These are phyloP conservation scores for Stercorarius parasiticus DNA, from an alignment of 2,113 vertebrate genomes.

Conservation along the genomic window DNA sequence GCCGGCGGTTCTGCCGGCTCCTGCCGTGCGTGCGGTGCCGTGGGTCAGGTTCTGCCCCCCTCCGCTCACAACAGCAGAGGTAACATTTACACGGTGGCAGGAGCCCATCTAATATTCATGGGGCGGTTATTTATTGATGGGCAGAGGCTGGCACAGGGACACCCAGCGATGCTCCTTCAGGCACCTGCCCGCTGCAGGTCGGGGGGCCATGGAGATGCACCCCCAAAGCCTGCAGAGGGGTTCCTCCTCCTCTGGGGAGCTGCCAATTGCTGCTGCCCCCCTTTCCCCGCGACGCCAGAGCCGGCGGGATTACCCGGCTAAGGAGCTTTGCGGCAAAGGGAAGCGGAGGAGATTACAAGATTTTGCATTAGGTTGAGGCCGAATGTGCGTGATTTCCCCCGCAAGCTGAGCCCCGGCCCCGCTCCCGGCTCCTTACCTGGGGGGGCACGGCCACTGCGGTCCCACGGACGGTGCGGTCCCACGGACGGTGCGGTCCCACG, in stretches of 20 bases:
- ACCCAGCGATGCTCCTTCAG: not conserved
- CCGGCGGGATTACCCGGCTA: constrained; percentile 18
- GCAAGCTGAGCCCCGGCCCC: not conserved
- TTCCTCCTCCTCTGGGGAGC: not conserved
- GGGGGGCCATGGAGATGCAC: not conserved
- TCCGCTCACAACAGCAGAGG: not conserved
- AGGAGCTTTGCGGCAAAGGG: constrained; percentile 21
- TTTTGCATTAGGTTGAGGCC: not conserved
- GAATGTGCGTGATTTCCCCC: not conserved
- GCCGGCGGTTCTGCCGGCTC: not conserved
- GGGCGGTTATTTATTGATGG: constrained; percentile 24
- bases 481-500: rapidly evolving
- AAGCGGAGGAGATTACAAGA: not conserved
- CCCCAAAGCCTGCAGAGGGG: not conserved
- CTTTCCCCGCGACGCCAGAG: rapidly evolving
- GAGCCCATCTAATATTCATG: constrained; percentile 38
- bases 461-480: not conserved
- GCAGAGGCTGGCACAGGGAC: not conserved
- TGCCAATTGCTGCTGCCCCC: not conserved
- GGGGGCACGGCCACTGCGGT: not conserved
- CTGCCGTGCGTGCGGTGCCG: not conserved
- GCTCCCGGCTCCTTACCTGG: not conserved
- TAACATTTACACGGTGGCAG: constrained; percentile 24
- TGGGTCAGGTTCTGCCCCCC: not conserved
- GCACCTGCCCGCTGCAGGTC: rapidly evolving